Evolutionary conservation across 1,140 invertebrate species (phyloP).

Genomic region (Cydia strobilella): DNA sequence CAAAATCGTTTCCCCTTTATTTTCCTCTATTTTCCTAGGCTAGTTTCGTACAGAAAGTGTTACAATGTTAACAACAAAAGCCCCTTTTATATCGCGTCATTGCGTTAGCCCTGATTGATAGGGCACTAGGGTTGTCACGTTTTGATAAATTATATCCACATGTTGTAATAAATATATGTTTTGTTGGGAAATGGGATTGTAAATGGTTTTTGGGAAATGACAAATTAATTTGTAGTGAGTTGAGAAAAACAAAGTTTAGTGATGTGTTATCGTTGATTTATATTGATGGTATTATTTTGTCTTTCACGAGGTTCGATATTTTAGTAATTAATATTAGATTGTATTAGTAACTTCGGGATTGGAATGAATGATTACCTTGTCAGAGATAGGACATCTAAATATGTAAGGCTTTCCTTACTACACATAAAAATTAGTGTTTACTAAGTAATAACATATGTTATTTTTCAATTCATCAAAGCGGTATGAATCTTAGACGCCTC

Average conservation of each 20-base stretch:
- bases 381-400: too few species aligned
- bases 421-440: too few species aligned
- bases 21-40: constrained; percentile 5
- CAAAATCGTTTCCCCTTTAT: neutral
- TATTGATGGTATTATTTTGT: neutral
- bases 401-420: too few species aligned
- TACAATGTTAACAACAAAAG: constrained; percentile 29
- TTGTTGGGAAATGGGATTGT: neutral
- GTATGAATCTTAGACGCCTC: too few species aligned
- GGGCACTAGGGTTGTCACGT: constrained; percentile 12
- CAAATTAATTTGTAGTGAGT: constrained; percentile 5
- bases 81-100: constrained; percentile 23
- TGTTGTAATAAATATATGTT: neutral
- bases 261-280: neutral
- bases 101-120: constrained; percentile 24
- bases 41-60: constrained; percentile 21
- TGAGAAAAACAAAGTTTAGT: neutral
- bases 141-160: constrained; percentile 7
- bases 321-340: too few species aligned
- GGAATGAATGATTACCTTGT: too few species aligned
- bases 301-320: neutral
- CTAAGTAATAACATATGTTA: too few species aligned
- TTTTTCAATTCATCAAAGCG: too few species aligned
- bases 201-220: neutral
- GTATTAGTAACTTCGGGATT: too few species aligned